Evolutionary conservation across 2,888 invertebrate species (phyloP), one percentile per base, ranked within the genome.

Genomic region (Dicranocentrus wangi): DNA sequence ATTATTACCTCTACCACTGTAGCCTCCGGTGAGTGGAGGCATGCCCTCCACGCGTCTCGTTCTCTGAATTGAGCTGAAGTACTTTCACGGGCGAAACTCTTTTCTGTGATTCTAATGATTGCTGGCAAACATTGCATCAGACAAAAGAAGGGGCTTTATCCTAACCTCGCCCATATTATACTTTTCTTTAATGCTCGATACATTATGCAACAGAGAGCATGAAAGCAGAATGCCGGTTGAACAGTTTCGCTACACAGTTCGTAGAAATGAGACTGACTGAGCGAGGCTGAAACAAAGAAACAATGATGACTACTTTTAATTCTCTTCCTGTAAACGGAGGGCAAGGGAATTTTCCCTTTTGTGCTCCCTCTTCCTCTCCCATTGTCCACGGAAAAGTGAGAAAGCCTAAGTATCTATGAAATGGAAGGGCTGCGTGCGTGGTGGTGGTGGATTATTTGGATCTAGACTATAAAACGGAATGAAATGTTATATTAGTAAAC

Each of bases 141-240:
- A 53, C 21, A 51, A 42, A 75, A 55, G 27, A 39, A 61, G 39
- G 53, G 32, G 17, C 55, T 68, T 27, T 51, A 28, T 51, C 51
- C 28, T 28, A 51, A 25, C 28, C 28, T 28, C 28, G n/a, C 21
- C 28, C 15, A n/a, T 51, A 47, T 53, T 28, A 47, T 39, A 17
- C 13, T 47, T 65, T 55, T 15, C 53, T 53, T 72, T 53, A 25
- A 73, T 28, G 42, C 65, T 43, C 13, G 55, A 66, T 75, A 75
- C 55, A 75, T 75, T 68, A 76, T 76, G 76, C 76, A 76, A 68
- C 43, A 68, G 25, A 68, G 23, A 28, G 51, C 61, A 58, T 71
- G 53, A 76, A 42, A 76, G 25, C 32, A 58, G 47, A 76, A 66
- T 23, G 58, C 66, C 60, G 76, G 68, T 68, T 76, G 68, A 66